These are phyloP conservation scores for Cremastinae sp. DNA, from an alignment of 2,888 invertebrate species.

Conservation along the genomic window DNA sequence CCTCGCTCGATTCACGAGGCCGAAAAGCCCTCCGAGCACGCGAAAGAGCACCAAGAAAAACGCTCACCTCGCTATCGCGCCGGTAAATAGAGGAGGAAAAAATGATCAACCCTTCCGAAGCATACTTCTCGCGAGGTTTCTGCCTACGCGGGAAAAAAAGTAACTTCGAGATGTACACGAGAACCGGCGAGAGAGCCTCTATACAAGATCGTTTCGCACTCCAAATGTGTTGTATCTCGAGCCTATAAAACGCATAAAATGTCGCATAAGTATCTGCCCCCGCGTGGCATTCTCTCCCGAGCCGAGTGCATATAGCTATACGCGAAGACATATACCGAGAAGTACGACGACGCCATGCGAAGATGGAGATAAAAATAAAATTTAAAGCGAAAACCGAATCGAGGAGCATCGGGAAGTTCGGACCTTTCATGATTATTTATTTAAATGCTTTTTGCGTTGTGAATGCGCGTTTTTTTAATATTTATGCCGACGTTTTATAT, in stretches of 20 bases:
- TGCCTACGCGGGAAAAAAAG: conserved; percentile 51
- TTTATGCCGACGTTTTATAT: conserved; percentile 12
- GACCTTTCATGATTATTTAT: conserved; percentile 13
- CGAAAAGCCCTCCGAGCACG: conserved; percentile 43
- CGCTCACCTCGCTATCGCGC: conserved; percentile 24
- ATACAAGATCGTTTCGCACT: conserved; percentile 65
- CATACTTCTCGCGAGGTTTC: conserved; percentile 48
- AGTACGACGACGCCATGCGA: conserved; percentile 8
- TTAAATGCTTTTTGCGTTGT: neutral
- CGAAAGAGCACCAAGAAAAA: conserved; percentile 35
- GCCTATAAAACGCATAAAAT: conserved; percentile 71
- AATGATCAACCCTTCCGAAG: conserved; percentile 52
- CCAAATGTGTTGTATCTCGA: conserved; percentile 66
- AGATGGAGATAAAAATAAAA: conserved; percentile 22
- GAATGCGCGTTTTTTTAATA: neutral
- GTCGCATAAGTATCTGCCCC: conserved; percentile 61
- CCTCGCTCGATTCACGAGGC: conserved; percentile 51
- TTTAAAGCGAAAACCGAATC: neutral
- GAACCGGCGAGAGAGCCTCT: conserved; percentile 41
- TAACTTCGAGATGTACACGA: neutral
- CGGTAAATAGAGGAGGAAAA: conserved; percentile 34
- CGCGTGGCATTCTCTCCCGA: conserved; percentile 59
- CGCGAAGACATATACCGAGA: conserved; percentile 57
- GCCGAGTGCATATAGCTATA: conserved; percentile 62
- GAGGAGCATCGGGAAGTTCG: neutral